Evolutionary conservation across 2,888 invertebrate genomes (phyloP), one percentile per base, ranked within the genome.

Genomic region (Philereme transversata): DNA sequence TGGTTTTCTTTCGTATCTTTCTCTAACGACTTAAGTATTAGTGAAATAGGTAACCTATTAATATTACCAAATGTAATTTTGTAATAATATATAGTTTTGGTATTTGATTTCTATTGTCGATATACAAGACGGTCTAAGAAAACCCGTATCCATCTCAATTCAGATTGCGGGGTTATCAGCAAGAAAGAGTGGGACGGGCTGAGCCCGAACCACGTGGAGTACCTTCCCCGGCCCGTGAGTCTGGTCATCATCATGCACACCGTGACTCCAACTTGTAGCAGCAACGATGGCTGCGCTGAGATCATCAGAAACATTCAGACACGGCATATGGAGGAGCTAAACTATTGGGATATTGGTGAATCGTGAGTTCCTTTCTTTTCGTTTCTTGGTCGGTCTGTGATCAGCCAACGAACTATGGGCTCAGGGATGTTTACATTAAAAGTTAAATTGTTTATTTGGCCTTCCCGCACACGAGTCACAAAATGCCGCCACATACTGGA

Each of bases 101-200:
- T 3, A 22, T 2, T 22, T 22, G 1, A 22, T 22, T 22, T 22
- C 22, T 22, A 22, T 22, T 22, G 22, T 22, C 22, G 22, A 22
- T 22, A 22, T 3, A 22, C 3, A 22, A 22, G 22, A 22, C 22
- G 22, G 22, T 22, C 22, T 22, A 22, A 22, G 22, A 2, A 22
- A 22, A 22, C 22, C 22, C 22, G 22, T 22, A 22, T 40, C 7
- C 8, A 41, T 57, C 50, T 50, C 43, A 36, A 54, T 62, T 36
- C 56, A 72, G 72, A 65, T 6, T 71, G 72, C 34, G 81, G 83
- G 22, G 92, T 95, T 7, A 86, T 95, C 10, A 79, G 87, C 2
- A 93, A 93, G 72, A 80, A 82, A 0, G 84, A 93, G 53, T 96
- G 96, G 96, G 94, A 92, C n/a, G 95, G 91, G 0, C 78, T 88